Evolutionary conservation across 2,888 invertebrate genomes (phyloP).

Genomic region (Megamerina dolium): DNA sequence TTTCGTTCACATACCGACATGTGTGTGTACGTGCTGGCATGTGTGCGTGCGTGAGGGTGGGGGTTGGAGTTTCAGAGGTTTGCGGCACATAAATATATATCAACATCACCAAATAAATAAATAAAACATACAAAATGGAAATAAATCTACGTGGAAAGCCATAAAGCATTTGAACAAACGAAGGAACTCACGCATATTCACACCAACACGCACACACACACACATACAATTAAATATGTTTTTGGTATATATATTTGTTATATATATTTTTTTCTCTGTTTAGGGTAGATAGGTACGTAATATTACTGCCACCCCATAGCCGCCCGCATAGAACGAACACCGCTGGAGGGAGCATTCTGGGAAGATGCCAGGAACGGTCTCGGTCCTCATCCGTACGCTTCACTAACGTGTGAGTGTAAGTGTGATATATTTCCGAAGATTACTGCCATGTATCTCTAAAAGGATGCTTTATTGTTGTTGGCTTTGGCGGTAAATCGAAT

Average conservation of each 20-base stretch:
- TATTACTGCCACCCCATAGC: too few relatives aligned
- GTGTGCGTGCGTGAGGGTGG: conserved; percentile 6
- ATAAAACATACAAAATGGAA: conserved; percentile 46
- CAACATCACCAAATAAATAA: conserved; percentile 41
- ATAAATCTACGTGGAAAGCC: conserved; percentile 49
- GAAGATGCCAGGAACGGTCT: not conserved
- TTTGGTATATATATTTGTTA: too few relatives aligned
- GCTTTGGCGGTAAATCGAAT: conserved; percentile 36
- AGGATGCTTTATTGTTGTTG: conserved; percentile 9
- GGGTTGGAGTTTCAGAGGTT: conserved; percentile 5
- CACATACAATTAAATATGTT: conserved; percentile 3
- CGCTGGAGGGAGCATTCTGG: not conserved
- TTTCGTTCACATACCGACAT: conserved; percentile 18
- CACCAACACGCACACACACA: conserved; percentile 5
- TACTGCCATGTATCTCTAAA: conserved; percentile 32
- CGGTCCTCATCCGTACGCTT: not conserved
- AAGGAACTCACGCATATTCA: too few relatives aligned
- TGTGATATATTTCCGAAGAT: conserved; percentile 51
- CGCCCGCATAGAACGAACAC: too few relatives aligned
- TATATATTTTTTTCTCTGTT: too few relatives aligned
- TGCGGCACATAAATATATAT: conserved; percentile 27
- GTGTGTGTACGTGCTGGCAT: not conserved
- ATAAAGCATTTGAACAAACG: conserved; percentile 50
- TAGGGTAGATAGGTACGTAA: too few relatives aligned
- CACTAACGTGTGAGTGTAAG: conserved; percentile 39